Evolutionary conservation across 2,888 invertebrate species (phyloP).

Genomic region (Ferrisia virgata): DNA sequence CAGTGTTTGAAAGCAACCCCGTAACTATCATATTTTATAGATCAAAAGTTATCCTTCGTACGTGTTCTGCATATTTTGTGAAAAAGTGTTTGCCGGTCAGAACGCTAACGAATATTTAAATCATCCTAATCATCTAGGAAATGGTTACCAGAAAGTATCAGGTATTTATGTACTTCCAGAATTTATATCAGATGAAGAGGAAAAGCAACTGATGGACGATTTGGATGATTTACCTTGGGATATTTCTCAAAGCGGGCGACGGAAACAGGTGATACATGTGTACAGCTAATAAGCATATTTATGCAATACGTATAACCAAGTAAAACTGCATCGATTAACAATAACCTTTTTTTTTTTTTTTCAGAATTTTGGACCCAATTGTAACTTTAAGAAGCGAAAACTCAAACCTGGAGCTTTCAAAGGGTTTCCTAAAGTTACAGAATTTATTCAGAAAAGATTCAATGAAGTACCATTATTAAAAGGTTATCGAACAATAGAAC

Average conservation of each 20-base stretch:
- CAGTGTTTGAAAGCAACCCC: too few relatives aligned
- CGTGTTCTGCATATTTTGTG: constrained; percentile 69
- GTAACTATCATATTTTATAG: constrained; percentile 54
- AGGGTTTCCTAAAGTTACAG: constrained; percentile 80
- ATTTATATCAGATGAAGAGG: constrained; percentile 73
- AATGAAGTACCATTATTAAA: constrained; percentile 56
- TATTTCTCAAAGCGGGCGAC: constrained; percentile 88
- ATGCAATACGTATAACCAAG: neutral
- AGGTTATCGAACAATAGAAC: constrained; percentile 50
- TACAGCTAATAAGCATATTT: neutral
- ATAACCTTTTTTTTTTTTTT: constrained; percentile 39
- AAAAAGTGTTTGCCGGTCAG: constrained; percentile 74
- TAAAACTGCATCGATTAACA: neutral
- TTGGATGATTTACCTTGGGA: constrained; percentile 84
- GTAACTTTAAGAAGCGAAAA: constrained; percentile 93
- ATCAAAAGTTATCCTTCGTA: constrained; percentile 58
- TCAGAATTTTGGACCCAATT: constrained; percentile 94
- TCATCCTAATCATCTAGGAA: constrained; percentile 68
- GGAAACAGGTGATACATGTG: constrained; percentile 73
- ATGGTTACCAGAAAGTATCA: constrained; percentile 57
- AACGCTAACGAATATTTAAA: constrained; percentile 59
- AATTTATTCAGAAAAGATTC: constrained; percentile 76
- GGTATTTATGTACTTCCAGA: constrained; percentile 58
- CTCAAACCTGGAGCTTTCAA: constrained; percentile 72
- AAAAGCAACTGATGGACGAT: constrained; percentile 61